A percentile compares a stretch with the other conserved stretches of the same genome.
Evolutionary conservation across 2,113 vertebrate species (phyloP).

Genomic region (Romanogobio albipinnatus): DNA sequence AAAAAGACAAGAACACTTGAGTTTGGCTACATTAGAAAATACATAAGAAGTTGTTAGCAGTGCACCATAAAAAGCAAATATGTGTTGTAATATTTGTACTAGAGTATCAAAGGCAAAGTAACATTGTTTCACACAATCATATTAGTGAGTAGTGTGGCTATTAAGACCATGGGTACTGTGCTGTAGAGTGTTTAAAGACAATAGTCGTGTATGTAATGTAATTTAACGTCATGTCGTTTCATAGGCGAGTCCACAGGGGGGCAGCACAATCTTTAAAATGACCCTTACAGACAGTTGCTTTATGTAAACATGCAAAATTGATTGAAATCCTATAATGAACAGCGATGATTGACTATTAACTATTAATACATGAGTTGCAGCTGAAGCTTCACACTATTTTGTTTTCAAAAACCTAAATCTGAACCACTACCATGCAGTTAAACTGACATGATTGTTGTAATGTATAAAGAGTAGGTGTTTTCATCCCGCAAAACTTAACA

Average conservation of each 20-base stretch:
- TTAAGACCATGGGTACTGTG: slow-evolving; percentile 8
- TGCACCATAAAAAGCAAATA: slow-evolving; percentile 15
- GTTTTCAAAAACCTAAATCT: neutral
- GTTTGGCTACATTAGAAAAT: slow-evolving; percentile 44
- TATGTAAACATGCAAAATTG: slow-evolving; percentile 16
- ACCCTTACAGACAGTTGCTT: neutral
- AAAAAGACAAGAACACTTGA: slow-evolving; percentile 18
- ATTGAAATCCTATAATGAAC: neutral
- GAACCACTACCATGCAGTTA: neutral
- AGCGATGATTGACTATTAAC: neutral
- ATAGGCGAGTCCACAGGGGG: neutral
- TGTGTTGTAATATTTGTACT: slow-evolving; percentile 16
- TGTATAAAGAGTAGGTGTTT: neutral
- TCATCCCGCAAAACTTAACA: neutral
- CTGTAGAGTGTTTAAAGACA: neutral
- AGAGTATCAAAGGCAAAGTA: slow-evolving; percentile 49
- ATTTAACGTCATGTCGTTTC: neutral
- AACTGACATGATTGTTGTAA: neutral
- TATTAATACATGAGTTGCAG: neutral
- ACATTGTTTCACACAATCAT: slow-evolving; percentile 22
- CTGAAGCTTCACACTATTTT: slow-evolving; percentile 1
- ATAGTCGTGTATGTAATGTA: neutral
- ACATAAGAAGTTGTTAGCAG: neutral
- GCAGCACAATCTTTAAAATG: neutral
- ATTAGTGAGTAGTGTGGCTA: neutral